Conservation (phyloP, 1,140 invertebrate genomes). For the Pseudomyrmex flavicornis region DNA sequence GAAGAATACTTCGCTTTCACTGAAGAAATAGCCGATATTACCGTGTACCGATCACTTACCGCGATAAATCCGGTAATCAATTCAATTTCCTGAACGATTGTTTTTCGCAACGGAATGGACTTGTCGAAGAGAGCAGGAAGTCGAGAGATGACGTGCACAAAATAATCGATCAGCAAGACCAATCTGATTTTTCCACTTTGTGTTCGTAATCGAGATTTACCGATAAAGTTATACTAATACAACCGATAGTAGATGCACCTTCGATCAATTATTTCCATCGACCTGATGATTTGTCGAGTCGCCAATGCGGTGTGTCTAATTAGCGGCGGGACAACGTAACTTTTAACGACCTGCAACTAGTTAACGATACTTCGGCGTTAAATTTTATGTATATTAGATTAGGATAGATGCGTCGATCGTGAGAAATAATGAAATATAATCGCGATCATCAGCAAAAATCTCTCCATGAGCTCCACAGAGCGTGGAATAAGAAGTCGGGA, state of each 20-base stretch:
- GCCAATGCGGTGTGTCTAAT: slow-evolving; percentile 31
- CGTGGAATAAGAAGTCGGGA: slow-evolving; percentile 38
- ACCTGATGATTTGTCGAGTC: background rate
- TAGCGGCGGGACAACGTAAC: slow-evolving; percentile 12
- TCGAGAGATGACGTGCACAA: background rate
- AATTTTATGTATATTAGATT: slow-evolving; percentile 13
- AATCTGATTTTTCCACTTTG: background rate
- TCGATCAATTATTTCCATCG: background rate
- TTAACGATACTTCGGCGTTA: slow-evolving; percentile 31
- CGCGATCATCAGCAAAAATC: background rate
- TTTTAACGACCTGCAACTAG: slow-evolving; percentile 38
- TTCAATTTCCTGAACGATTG: slow-evolving; percentile 40
- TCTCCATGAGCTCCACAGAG: slow-evolving; percentile 1
- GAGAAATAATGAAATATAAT: slow-evolving; percentile 53
- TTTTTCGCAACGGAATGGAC: slow-evolving; percentile 15
- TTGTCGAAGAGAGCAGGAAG: slow-evolving; percentile 20
- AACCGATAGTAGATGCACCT: background rate
- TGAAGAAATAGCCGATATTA: slow-evolving; percentile 49
- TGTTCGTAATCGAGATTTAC: slow-evolving; percentile 31
- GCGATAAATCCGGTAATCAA: slow-evolving; percentile 6
- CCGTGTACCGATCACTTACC: background rate
- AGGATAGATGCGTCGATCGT: slow-evolving; percentile 9
- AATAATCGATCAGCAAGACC: slow-evolving; percentile 16
- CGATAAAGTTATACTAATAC: slow-evolving; percentile 3
- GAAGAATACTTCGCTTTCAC: slow-evolving; percentile 65